A percentile compares a stretch with the other conserved stretches of the same genome.
phyloP scores from a whole-genome alignment of 53 echinoderm and acorn worm genomes.

The Holothuria scabra region DNA sequence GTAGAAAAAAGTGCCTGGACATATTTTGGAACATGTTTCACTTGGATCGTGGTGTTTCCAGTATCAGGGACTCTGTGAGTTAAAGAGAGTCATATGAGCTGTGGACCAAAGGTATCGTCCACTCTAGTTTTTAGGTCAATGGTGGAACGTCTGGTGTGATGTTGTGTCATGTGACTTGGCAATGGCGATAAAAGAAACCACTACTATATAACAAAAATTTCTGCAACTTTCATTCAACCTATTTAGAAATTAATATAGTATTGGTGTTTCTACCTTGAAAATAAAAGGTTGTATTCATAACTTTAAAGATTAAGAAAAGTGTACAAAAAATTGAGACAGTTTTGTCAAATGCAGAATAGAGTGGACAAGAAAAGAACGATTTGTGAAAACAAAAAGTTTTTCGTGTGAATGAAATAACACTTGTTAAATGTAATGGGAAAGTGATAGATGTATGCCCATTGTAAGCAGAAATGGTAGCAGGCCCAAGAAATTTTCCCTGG shows the following conservation, averaged over 20 bases:
- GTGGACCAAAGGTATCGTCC: constrained; percentile 38
- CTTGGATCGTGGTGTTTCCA: no score
- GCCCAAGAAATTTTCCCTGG: no score
- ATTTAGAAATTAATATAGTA: constrained; percentile 24
- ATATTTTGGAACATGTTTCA: constrained; percentile 7
- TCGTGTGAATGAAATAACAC: no score
- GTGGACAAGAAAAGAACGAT: no score
- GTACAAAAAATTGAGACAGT: no score
- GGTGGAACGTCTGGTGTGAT: background rate
- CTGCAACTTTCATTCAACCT: constrained; percentile 38
- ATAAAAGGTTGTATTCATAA: constrained; percentile 49
- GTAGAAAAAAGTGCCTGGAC: constrained; percentile 39
- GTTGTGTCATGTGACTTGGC: background rate
- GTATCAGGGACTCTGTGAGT: constrained; percentile 3
- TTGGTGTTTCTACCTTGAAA: constrained; percentile 48
- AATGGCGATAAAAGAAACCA: constrained; percentile 35
- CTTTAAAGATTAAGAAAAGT: no score
- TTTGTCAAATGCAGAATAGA: no score
- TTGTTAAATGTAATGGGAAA: no score
- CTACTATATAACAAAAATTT: constrained; percentile 24
- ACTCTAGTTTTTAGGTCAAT: constrained; percentile 6
- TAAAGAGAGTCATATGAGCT: background rate
- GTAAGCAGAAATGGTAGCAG: no score
- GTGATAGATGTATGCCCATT: no score
- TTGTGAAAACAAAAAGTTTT: no score